Conservation (phyloP, 2,113 vertebrate species). For the Jaculus jaculus region DNA sequence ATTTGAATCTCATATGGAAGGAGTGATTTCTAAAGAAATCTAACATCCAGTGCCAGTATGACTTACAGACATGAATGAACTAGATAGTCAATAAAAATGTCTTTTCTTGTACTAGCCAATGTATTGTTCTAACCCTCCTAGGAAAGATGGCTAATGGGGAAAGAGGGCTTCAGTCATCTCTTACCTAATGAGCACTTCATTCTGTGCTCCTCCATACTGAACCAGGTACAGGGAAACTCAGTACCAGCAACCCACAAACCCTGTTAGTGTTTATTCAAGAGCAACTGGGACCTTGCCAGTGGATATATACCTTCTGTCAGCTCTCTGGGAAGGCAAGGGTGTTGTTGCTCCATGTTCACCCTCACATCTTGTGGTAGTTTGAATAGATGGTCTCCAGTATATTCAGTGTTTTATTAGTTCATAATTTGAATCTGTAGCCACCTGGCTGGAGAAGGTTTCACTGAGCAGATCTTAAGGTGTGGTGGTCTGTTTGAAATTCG, state of each 20-base stretch:
- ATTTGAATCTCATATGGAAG: conserved; percentile 41
- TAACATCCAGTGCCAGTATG: not conserved
- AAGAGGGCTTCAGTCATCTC: not conserved
- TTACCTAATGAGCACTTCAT: not conserved
- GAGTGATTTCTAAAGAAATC: conserved; percentile 16
- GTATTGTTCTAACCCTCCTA: not conserved
- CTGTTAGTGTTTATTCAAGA: not conserved
- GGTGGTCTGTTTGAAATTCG: too few species aligned
- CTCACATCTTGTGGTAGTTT: too few species aligned
- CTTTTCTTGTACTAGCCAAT: not conserved
- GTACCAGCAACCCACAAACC: not conserved
- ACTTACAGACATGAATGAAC: conserved; percentile 29
- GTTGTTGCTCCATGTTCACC: not conserved
- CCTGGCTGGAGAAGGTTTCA: too few species aligned
- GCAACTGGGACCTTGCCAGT: not conserved
- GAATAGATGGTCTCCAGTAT: too few species aligned
- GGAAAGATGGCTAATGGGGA: conserved; percentile 1
- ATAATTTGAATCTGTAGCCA: too few species aligned
- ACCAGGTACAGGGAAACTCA: not conserved
- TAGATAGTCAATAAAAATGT: not conserved
- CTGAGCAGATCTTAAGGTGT: too few species aligned
- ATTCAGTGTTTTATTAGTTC: too few species aligned
- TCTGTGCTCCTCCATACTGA: not conserved
- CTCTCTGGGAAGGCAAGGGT: not conserved
- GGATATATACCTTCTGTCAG: not conserved